Conservation (phyloP, 2,797 vertebrate species). For the Aeoliscus strigatus region DNA sequence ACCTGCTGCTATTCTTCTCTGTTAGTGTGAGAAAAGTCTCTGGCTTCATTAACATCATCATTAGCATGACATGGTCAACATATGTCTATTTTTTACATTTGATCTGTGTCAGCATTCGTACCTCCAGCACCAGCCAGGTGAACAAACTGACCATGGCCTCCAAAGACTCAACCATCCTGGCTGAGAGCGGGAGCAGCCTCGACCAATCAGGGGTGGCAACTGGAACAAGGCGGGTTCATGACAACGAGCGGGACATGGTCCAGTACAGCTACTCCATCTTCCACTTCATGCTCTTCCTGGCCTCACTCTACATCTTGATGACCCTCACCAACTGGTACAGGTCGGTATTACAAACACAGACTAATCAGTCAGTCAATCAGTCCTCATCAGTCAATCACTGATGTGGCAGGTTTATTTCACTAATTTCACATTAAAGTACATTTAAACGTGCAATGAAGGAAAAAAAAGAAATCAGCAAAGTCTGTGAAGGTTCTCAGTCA, state of each 20-base stretch:
- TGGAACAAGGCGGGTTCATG: constrained; percentile 66
- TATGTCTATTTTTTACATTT: too few species aligned
- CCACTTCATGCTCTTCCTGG: constrained; percentile 87
- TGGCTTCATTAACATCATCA: too few species aligned
- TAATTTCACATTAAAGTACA: too few species aligned
- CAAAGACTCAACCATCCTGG: constrained; percentile 77
- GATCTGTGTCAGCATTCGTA: constrained; percentile 89
- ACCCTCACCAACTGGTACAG: constrained; percentile 95
- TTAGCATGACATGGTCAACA: too few species aligned
- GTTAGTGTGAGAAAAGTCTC: too few species aligned
- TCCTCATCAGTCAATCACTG: too few species aligned
- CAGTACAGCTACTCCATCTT: constrained; percentile 91
- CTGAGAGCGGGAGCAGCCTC: constrained; percentile 55
- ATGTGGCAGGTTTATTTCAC: too few species aligned
- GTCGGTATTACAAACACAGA: constrained; percentile 62
- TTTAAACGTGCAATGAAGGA: too few species aligned
- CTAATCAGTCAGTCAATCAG: too few species aligned
- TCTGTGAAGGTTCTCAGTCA: too few species aligned
- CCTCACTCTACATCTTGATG: constrained; percentile 97
- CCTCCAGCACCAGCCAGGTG: constrained; percentile 90
- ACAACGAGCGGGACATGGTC: constrained; percentile 84
- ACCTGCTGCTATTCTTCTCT: too few species aligned
- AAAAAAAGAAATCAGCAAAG: too few species aligned
- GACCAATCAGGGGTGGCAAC: constrained; percentile 61
- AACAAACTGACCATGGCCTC: constrained; percentile 87